A percentile compares a stretch with the other conserved stretches of the same genome.
phyloP scores from a whole-genome alignment of 2,797 vertebrate species.

The Buphagus erythrorhynchus region DNA sequence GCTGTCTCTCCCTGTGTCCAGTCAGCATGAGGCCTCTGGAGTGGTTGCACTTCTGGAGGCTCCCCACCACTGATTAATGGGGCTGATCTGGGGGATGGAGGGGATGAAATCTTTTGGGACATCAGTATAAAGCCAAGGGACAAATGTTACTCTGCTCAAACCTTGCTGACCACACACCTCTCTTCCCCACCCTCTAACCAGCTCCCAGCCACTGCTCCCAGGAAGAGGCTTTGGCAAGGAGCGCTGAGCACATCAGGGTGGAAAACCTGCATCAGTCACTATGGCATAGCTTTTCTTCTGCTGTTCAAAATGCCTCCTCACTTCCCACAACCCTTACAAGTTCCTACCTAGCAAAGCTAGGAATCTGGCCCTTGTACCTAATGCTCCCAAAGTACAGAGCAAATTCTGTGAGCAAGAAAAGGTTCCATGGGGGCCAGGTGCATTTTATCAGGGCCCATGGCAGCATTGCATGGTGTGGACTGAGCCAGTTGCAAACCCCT shows the following conservation, averaged over 20 bases:
- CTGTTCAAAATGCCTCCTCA: not conserved
- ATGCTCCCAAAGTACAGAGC: not conserved
- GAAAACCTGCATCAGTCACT: not conserved
- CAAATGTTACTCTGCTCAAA: not conserved
- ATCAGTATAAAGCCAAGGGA: fast-evolving
- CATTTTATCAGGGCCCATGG: not conserved
- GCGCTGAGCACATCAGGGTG: not conserved
- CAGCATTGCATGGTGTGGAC: fast-evolving
- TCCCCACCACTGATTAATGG: not conserved
- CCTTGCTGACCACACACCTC: not conserved
- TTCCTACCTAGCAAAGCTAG: not conserved
- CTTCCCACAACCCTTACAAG: not conserved
- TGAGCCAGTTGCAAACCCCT: not conserved
- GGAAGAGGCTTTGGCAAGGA: not conserved
- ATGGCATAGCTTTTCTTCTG: not conserved
- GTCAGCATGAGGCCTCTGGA: not conserved
- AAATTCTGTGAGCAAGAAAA: not conserved
- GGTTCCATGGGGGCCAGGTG: not conserved
- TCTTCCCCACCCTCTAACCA: not conserved
- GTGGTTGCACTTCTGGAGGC: not conserved
- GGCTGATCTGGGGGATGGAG: not conserved
- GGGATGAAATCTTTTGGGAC: not conserved
- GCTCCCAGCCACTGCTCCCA: fast-evolving
- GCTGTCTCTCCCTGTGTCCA: not conserved
- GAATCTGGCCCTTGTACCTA: not conserved